Evolutionary conservation across 2,797 vertebrate species (phyloP).

Genomic region (Molossus alvarezi): DNA sequence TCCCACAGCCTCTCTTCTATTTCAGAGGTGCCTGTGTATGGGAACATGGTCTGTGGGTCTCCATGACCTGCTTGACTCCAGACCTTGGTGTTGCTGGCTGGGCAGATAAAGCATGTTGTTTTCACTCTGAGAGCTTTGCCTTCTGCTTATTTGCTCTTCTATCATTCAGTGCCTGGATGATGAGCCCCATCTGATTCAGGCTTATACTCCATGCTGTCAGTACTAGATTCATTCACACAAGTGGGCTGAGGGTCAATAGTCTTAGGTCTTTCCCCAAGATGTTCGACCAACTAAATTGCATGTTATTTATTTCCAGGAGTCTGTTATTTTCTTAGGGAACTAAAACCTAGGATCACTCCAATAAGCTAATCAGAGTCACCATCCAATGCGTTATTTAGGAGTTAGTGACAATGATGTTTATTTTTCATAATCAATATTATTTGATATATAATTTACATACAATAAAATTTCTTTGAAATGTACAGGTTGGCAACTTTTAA

Average conservation of each 20-base stretch:
- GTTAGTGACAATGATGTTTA: not conserved
- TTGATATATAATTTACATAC: not conserved
- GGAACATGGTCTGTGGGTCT: not conserved
- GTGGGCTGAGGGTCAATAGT: not conserved
- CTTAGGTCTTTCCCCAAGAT: not conserved
- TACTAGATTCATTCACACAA: not conserved
- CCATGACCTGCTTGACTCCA: not conserved
- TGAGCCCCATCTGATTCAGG: not conserved
- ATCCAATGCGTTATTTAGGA: not conserved
- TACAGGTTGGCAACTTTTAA: not conserved
- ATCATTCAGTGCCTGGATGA: not conserved
- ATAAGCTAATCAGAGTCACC: not conserved
- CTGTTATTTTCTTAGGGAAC: not conserved
- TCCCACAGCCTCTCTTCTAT: not conserved
- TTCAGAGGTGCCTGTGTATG: not conserved
- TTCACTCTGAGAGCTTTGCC: slow-evolving; percentile 23
- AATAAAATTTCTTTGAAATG: not conserved
- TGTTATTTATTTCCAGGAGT: not conserved
- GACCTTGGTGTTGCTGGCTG: not conserved
- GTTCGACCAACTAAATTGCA: not conserved
- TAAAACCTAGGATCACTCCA: not conserved
- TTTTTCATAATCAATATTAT: not conserved
- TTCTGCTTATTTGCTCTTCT: slow-evolving; percentile 53
- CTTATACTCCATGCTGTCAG: not conserved
- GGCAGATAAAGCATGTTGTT: not conserved